Evolutionary conservation across 2,113 vertebrate genomes (phyloP), one percentile per base, ranked within the genome.

Genomic region (Holacanthus passer): DNA sequence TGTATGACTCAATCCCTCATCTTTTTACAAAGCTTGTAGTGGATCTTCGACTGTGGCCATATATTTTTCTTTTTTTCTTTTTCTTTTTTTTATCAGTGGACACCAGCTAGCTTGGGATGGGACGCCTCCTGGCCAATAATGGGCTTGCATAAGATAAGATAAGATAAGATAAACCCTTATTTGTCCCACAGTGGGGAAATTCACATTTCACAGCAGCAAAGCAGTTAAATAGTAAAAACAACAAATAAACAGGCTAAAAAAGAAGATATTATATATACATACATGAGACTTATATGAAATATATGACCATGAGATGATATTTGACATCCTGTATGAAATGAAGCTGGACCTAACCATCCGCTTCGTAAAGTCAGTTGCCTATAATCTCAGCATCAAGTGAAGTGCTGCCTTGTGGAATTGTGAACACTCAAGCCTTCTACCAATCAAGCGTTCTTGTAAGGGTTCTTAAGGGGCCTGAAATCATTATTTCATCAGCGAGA

Each of bases 401-500:
- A 22, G 20, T 43, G 17, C 8, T 32, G 19, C 22, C 32, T 75
- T 24, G 7, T 69, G 69, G 9, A 53, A 9, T n/a, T 35, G 67
- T 16, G n/a, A 80, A 29, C 24, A 39, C 22, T 76, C 13, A 4
- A 29, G 19, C 35, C 52, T 43, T 67, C 60, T 62, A 20, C 35
- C 31, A 0, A 67, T 82, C 41, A 2, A 35, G 31, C 14, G 27
- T 59, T 74, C 20, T 27, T 75, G 0, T 64, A 50, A 70, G 27
- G 29, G 59, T 50, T 85, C 74, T 87, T 86, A 75, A 85, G 3
- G 55, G 81, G 60, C 62, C 39, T 58, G 17, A 82, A 88, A 84
- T 91, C 74, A 86, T 89, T 72, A 84, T 87, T 88, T 85, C 64
- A 85, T 90, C 83, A 85, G 75, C 73, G 43, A 75, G 76, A 89